Conservation (phyloP, 2,888 invertebrate species). For the Pristionchus japonicus region DNA sequence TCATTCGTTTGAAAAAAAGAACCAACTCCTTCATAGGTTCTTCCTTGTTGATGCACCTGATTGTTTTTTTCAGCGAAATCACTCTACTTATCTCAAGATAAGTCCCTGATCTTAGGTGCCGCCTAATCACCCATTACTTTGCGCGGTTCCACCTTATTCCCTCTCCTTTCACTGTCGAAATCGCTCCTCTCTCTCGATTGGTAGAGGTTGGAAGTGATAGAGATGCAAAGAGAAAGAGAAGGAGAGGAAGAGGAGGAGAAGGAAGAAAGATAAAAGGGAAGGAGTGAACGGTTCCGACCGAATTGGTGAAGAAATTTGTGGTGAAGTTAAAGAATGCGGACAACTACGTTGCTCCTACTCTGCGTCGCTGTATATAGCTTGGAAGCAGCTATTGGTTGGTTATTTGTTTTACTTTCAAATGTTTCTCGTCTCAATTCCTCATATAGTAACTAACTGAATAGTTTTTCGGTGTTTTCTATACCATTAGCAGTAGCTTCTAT, state of each 20-base stretch:
- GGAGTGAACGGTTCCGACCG: background rate
- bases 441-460: no score
- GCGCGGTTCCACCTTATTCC: background rate
- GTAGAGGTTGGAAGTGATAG: background rate
- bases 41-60: background rate
- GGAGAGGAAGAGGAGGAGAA: background rate
- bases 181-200: background rate
- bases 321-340: background rate
- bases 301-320: background rate
- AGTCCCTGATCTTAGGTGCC: background rate
- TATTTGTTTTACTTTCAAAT: background rate
- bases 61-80: background rate
- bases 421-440: background rate
- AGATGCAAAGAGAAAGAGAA: background rate
- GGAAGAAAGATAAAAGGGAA: background rate
- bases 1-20: background rate
- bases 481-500: no score
- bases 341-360: background rate
- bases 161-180: background rate
- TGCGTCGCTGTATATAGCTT: background rate
- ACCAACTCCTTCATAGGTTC: no score
- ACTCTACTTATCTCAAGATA: background rate
- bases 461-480: no score
- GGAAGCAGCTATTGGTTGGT: background rate
- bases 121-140: background rate